Percentiles rank a stretch among this genome's conserved stretches.
phyloP scores from a whole-genome alignment of 37 sponge, comb jelly and placozoan species.

The Chondrosia reniformis region DNA sequence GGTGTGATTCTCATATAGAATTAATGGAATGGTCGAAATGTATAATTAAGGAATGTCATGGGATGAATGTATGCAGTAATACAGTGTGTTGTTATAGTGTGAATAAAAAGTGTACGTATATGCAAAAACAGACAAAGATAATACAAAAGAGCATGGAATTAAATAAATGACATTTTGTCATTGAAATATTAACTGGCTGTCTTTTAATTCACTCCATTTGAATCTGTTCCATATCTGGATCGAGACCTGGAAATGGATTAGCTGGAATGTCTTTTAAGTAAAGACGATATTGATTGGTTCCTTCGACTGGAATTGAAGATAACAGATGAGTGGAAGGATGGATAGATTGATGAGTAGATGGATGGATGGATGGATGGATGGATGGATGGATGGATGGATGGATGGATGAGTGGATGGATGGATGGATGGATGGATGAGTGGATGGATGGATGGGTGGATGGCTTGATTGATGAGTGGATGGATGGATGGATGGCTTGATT shows the following conservation, averaged over 20 bases:
- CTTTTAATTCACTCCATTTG: neutral
- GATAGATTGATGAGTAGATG: neutral
- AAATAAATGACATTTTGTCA: neutral
- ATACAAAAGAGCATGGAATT: neutral
- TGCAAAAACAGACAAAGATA: neutral
- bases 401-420: neutral
- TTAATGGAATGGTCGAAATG: too few species aligned
- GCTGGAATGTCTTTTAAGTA: neutral
- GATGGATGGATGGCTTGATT: neutral
- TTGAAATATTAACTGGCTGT: neutral
- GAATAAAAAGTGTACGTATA: neutral
- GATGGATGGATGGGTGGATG: neutral
- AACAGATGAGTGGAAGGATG: neutral
- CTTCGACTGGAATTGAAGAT: conserved; percentile 14
- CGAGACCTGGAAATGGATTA: neutral
- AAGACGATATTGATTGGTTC: conserved; percentile 3
- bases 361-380: neutral
- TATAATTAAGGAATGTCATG: too few species aligned
- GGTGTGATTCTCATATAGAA: too few species aligned
- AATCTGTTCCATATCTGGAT: neutral
- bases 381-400: neutral
- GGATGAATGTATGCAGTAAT: too few species aligned
- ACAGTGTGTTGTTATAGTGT: neutral
- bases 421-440: neutral
- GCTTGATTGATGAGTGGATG: neutral